Evolutionary conservation across 1,140 invertebrate species (phyloP), one percentile per base, ranked within the genome.

Genomic region (Sycophaga agraensis): DNA sequence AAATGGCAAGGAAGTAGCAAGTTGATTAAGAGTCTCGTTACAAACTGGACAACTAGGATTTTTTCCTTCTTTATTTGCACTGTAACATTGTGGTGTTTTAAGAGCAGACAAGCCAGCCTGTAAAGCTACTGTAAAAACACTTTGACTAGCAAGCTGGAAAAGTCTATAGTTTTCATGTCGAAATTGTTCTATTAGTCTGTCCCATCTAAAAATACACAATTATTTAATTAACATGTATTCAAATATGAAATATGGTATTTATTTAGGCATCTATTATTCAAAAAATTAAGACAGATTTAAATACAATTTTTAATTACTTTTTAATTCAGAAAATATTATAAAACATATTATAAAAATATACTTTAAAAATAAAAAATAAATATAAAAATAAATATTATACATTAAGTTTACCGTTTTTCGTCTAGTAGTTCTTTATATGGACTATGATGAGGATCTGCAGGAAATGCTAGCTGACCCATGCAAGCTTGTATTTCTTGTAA

Each of bases 21-120:
- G 85, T 63, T 88, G 84, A 78, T 96, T 96, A 26, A 99, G 84
- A 68, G 92, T 88, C 63, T 89, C 87, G 70, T 91, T 87, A 80
- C 97, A 99, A 28, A 98, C 94, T 1, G 97, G 96, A 81, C 97
- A 99, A 71, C 92, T 90, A 3, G 91, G 83, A 82, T 94, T 96
- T 68, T 87, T 83, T 31, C 82, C 82, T 64, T 86, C 85, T 59
- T 80, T 80, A 62, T 79, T 83, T 64, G 80, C 83, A 35, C 83
- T 82, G 72, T 91, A 91, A 80, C 90, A 93, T 79, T 91, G 89
- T 75, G 92, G 95, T 66, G 96, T 98, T 81, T 99, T 98, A 11
- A 98, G 82, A 28, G 96, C 92, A 26, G 95, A 96, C 8, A 99
- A 84, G 1, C 97, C 97, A 57, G 95, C 94, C 76, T 94, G 92